These are phyloP conservation scores for Jaculus jaculus DNA, from an alignment of 2,113 vertebrate species.

Conservation along the genomic window DNA sequence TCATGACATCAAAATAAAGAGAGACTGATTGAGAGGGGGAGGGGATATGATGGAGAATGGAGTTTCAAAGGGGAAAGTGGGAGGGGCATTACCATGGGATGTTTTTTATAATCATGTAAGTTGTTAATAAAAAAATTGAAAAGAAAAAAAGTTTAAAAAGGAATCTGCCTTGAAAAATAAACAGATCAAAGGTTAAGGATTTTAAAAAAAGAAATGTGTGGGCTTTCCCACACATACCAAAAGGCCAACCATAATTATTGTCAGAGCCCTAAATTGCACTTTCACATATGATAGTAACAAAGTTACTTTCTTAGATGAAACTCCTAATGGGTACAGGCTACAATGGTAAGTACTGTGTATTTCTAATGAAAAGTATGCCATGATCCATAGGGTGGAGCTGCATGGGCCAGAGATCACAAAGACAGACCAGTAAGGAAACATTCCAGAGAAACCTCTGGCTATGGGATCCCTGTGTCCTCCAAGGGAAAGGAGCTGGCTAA, in stretches of 20 bases:
- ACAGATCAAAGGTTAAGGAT: no score
- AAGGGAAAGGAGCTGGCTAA: not conserved
- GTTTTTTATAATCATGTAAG: no score
- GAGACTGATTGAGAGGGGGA: no score
- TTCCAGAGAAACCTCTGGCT: not conserved
- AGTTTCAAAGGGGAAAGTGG: no score
- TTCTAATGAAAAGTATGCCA: not conserved
- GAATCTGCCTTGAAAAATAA: no score
- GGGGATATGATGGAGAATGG: no score
- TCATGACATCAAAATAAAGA: no score
- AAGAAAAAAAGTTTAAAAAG: no score
- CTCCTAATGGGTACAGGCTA: fast-evolving
- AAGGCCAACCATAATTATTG: not conserved
- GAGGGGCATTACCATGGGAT: no score
- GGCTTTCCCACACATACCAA: not conserved
- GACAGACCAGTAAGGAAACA: not conserved
- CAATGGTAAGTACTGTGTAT: not conserved
- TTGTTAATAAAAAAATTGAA: no score
- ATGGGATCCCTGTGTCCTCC: not conserved
- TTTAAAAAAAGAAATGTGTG: no score
- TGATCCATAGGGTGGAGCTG: not conserved
- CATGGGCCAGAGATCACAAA: not conserved
- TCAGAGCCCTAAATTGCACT: not conserved
- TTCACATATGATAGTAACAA: not conserved
- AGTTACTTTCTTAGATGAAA: not conserved